Percentiles rank a stretch among this genome's conserved stretches.
Evolutionary conservation across 2,888 invertebrate species (phyloP).

Genomic region (Noctua comes): DNA sequence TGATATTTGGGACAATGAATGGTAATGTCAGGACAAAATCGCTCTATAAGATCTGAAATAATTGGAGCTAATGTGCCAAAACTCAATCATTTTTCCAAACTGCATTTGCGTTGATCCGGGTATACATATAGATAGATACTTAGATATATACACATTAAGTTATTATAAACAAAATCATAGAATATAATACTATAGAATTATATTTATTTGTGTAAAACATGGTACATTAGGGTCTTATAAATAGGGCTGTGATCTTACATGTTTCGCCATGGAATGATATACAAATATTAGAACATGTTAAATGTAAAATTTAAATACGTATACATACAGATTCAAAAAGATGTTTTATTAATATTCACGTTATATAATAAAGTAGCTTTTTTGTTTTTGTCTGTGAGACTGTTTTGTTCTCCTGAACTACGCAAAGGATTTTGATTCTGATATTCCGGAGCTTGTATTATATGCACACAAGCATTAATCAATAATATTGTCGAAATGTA

Average conservation of each 20-base stretch:
- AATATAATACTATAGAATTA: neutral
- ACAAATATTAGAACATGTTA: neutral
- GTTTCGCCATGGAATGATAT: neutral
- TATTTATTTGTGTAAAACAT: neutral
- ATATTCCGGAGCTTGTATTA: neutral
- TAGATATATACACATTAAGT: neutral
- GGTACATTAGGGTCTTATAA: neutral
- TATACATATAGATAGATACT: neutral
- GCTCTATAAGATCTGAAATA: neutral
- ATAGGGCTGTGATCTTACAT: neutral
- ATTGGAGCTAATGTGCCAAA: neutral
- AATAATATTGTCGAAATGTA: neutral
- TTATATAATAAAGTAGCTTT: neutral
- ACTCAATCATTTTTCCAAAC: neutral
- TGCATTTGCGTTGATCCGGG: neutral
- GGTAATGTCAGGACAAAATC: neutral
- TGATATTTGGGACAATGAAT: conserved; percentile 21
- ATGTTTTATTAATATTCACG: neutral
- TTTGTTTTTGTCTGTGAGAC: neutral
- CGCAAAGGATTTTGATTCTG: neutral
- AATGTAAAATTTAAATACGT: neutral
- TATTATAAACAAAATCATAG: neutral
- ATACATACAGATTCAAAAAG: neutral
- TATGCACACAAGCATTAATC: neutral
- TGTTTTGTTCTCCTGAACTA: neutral